phyloP scores from a whole-genome alignment of 2,888 invertebrate species.

The Gymnocheta viridis region DNA sequence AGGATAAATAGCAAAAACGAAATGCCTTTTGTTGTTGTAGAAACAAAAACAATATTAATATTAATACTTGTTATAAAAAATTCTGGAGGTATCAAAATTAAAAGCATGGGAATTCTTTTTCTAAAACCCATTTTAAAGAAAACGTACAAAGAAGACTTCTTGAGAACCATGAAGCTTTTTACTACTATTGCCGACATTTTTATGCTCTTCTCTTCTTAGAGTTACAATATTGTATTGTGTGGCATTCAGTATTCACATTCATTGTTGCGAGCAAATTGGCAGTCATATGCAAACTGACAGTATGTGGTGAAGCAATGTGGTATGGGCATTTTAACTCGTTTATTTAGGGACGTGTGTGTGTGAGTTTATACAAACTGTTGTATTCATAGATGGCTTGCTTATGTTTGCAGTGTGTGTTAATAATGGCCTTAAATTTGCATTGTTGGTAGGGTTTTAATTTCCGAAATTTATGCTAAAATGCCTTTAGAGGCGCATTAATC shows the following conservation, averaged over 20 bases:
- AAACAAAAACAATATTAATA: too few species aligned
- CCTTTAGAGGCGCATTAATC: constrained; percentile 70
- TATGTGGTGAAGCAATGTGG: background rate
- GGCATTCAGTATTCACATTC: background rate
- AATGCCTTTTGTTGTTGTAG: too few species aligned
- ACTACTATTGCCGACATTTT: background rate
- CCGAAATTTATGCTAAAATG: constrained; percentile 71
- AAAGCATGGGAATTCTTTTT: background rate
- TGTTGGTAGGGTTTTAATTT: constrained; percentile 35
- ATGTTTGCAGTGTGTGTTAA: background rate
- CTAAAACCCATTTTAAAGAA: background rate
- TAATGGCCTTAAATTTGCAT: constrained; percentile 37
- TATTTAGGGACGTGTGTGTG: background rate
- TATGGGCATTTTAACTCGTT: background rate
- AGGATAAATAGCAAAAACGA: too few species aligned
- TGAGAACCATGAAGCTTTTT: background rate
- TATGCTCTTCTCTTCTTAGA: background rate
- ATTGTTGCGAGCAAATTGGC: constrained; percentile 25
- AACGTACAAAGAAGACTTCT: background rate
- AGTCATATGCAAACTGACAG: constrained; percentile 33
- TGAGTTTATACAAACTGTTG: background rate
- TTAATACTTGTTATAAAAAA: too few species aligned
- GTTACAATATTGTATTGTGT: background rate
- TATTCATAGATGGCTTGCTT: background rate
- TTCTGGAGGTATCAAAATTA: too few species aligned